Conservation (phyloP, 2,113 vertebrate genomes). For the Ctenodactylus gundi region DNA sequence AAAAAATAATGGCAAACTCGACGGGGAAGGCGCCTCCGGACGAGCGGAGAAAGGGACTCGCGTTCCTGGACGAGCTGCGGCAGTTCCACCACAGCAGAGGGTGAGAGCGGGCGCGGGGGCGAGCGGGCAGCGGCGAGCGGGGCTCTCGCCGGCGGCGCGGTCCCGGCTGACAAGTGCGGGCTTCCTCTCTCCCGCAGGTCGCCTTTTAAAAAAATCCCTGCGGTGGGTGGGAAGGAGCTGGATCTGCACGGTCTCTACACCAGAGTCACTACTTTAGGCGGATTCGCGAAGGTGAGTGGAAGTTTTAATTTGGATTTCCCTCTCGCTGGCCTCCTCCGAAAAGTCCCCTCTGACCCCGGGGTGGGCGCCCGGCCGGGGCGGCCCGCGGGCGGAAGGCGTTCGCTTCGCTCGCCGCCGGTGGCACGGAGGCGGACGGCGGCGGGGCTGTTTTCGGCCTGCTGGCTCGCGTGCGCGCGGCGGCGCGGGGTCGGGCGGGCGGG, state of each 20-base stretch:
- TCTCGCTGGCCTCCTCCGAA: constrained; percentile 84
- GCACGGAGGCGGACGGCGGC: constrained; percentile 83
- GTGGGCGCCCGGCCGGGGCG: constrained; percentile 77
- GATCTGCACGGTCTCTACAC: constrained; percentile 98
- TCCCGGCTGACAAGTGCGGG: constrained; percentile 78
- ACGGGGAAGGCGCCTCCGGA: constrained; percentile 98
- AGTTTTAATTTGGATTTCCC: constrained; percentile 88
- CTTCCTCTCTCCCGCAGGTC: constrained; percentile 87
- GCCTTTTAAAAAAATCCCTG: constrained; percentile 98
- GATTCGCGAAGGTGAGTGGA: constrained; percentile 99
- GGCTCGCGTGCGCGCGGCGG: constrained; percentile 84
- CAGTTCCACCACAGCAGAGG: constrained; percentile 99
- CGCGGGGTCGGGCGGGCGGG: constrained; percentile 82
- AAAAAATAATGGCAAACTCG: constrained; percentile 96
- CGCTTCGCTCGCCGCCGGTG: constrained; percentile 69
- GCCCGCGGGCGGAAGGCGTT: constrained; percentile 75
- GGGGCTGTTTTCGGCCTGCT: constrained; percentile 90
- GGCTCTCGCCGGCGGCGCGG: constrained; percentile 61
- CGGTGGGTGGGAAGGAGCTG: constrained; percentile 98
- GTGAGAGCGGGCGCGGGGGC: constrained; percentile 91
- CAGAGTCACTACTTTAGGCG: constrained; percentile 99
- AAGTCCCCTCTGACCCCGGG: constrained; percentile 84
- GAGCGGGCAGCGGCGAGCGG: constrained; percentile 73
- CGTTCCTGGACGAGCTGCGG: constrained; percentile 99
- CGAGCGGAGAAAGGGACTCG: constrained; percentile 99